Percentiles rank a stretch among this genome's conserved stretches.
Conservation (phyloP, 2,888 invertebrate genomes). For the Protonemura montana region DNA sequence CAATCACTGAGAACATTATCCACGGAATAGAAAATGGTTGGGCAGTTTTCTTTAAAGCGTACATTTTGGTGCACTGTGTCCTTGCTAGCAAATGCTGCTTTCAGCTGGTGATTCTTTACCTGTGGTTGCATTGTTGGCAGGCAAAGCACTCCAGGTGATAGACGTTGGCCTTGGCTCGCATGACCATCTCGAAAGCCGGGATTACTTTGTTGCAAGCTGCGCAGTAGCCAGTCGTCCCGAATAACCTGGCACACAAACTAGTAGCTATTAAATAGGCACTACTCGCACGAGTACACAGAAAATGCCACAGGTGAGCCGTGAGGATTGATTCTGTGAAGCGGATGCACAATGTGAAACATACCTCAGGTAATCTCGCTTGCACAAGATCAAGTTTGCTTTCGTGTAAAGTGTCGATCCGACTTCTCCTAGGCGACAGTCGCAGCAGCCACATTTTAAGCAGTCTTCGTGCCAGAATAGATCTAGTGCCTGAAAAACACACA, state of each 20-base stretch:
- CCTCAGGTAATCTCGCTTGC: conserved; percentile 93
- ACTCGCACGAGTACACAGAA: not conserved
- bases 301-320: not conserved
- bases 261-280: conserved; percentile 34
- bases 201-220: conserved; percentile 92
- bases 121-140: conserved; percentile 93
- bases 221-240: conserved; percentile 89
- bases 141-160: conserved; percentile 95
- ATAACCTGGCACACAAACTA: conserved; percentile 70
- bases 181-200: conserved; percentile 95
- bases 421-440: conserved; percentile 91
- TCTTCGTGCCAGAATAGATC: conserved; percentile 95
- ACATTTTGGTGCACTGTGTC: too few relatives aligned
- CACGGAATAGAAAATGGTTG: too few relatives aligned
- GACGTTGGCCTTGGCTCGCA: conserved; percentile 90
- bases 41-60: too few relatives aligned
- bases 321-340: not conserved
- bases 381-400: conserved; percentile 89
- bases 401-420: conserved; percentile 90
- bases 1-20: too few relatives aligned
- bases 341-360: conserved; percentile 56
- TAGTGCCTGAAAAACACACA: conserved; percentile 72
- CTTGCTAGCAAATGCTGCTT: too few relatives aligned
- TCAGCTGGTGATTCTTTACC: conserved; percentile 64
- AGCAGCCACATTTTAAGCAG: conserved; percentile 91